Percentiles rank a stretch among this genome's conserved stretches.
phyloP scores from a whole-genome alignment of 1,140 invertebrate species.

The Lasioglossum baleicum region DNA sequence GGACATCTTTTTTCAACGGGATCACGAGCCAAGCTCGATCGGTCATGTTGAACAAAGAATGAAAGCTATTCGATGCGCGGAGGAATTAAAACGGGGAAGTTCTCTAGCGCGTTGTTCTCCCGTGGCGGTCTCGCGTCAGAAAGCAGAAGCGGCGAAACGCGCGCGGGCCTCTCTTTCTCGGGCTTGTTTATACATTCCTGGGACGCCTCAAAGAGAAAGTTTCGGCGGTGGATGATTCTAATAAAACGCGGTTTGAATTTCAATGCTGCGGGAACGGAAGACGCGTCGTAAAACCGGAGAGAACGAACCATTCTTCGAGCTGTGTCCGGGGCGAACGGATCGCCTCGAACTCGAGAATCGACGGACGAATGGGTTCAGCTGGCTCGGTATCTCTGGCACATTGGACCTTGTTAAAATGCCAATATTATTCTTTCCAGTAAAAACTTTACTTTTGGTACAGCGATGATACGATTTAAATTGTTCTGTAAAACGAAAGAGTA shows the following conservation, averaged over 20 bases:
- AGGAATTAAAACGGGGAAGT: not conserved
- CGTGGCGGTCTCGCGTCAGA: not conserved
- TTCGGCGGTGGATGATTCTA: slow-evolving; percentile 1
- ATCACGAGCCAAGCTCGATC: not conserved
- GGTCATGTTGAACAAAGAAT: not conserved
- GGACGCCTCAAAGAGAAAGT: not conserved
- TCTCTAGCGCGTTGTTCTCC: not conserved
- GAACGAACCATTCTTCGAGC: not conserved
- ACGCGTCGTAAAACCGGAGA: not conserved
- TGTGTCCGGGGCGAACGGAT: not conserved
- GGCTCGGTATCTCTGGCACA: too few relatives aligned
- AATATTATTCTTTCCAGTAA: too few relatives aligned
- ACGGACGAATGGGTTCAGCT: too few relatives aligned
- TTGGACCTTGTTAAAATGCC: too few relatives aligned
- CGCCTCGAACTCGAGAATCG: not conserved
- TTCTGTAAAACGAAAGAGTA: too few relatives aligned
- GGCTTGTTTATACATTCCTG: slow-evolving; percentile 1
- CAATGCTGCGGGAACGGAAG: not conserved
- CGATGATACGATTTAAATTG: too few relatives aligned
- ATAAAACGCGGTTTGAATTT: slow-evolving; percentile 6
- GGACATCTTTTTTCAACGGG: not conserved
- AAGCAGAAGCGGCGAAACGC: not conserved
- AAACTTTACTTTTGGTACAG: too few relatives aligned
- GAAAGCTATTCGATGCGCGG: not conserved
- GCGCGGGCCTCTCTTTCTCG: not conserved